Conservation (phyloP, 2,113 vertebrate genomes). For the Lophius piscatorius region DNA sequence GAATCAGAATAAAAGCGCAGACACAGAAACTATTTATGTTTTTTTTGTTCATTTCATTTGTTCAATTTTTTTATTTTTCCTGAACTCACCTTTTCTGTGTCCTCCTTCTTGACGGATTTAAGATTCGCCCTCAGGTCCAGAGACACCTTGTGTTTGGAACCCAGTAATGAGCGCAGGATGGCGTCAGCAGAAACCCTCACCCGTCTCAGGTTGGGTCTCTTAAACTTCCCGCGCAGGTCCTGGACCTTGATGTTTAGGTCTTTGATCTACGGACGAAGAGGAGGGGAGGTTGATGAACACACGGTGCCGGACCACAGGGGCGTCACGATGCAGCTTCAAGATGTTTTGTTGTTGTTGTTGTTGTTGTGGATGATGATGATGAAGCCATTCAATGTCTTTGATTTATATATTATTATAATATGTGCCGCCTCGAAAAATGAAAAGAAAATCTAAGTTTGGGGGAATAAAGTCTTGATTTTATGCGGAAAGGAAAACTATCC, state of each 20-base stretch:
- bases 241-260: constrained; percentile 95
- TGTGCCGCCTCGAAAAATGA: too few species aligned
- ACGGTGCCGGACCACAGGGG: too few species aligned
- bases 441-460: too few species aligned
- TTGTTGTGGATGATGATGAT: too few species aligned
- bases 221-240: constrained; percentile 95
- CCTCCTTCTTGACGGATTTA: constrained; percentile 98
- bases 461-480: too few species aligned
- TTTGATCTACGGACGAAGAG: constrained; percentile 82
- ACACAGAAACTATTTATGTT: neutral
- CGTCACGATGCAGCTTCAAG: too few species aligned
- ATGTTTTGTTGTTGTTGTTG: too few species aligned
- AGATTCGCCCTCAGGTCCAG: constrained; percentile 96
- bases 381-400: too few species aligned
- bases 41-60: neutral
- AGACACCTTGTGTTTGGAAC: constrained; percentile 98
- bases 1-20: too few species aligned
- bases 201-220: constrained; percentile 88
- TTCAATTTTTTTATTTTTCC: neutral
- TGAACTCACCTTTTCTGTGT: constrained; percentile 90
- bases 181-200: constrained; percentile 94
- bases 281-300: too few species aligned
- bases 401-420: too few species aligned
- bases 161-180: constrained; percentile 94
- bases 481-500: too few species aligned